Base-by-base conservation (phyloP, 2,888 invertebrate species). In the Xylota sylvarum region DNA sequence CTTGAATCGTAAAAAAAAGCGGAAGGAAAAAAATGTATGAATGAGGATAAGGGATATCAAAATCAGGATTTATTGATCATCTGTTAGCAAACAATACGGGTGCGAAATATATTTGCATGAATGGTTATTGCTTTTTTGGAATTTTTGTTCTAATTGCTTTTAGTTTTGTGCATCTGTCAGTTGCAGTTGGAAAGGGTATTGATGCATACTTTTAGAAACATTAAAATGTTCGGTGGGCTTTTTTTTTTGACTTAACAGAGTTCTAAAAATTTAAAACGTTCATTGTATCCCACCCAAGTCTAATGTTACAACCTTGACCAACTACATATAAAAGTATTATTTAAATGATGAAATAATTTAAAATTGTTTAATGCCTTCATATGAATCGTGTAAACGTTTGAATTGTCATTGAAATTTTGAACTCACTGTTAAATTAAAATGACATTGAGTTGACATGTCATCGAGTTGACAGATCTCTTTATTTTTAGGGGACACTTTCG, bases 81-180 rank as follows among this genome's bases (percentile, higher is more conserved):
- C 81, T 82, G 77, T 86, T 81, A 46, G 48, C 50, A 82, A 82
- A 81, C 85, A 81, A 86, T 86, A 58, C 86, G 86, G 86, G 86
- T 82, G 86, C 72, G 76, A 81, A 82, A 58, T 7, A 37, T 48
- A 77, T 84, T 85, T 80, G 80, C 80, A 74, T 70, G 56, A 43
- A 73, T 65, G 19, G 43, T 72, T 79, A 50, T 23, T 62, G 60
- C 14, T 73, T 72, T 77, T 19, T 64, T 19, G 17, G n/a, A 52
- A 17, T 23, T 77, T 35, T 27, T 17, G 32, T 48, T 23, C 86
- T 78, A 82, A 86, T 86, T 86, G 86, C 40, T 50, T 48, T 55
- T 6, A 52, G 64, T 56, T 78, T 62, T 69, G 43, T 62, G 48
- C 86, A 86, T 82, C 78, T 81, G 82, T 82, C 78, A 69, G 19